Evolutionary conservation across 2,113 vertebrate species (phyloP), one percentile per base, ranked within the genome.

Genomic region (Ctenomys sociabilis): DNA sequence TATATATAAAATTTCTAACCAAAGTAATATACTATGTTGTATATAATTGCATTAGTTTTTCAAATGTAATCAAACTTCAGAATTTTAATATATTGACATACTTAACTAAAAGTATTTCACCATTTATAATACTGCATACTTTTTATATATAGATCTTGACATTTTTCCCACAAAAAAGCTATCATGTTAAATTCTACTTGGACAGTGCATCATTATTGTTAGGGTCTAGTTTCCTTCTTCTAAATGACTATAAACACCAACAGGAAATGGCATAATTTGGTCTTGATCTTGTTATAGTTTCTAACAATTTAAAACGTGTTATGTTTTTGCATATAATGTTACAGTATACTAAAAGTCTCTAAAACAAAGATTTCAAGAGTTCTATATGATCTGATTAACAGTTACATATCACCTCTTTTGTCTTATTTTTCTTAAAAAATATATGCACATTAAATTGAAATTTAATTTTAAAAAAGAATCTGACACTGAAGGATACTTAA

Each of bases 191-290:
- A 95, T 91, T 95, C 91, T 97, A 96, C 61, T 83, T 93, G 88
- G 85, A 94, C 66, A 0, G 0, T 49, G 0, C 70, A 89, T 92
- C 84, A 91, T 90, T 97, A 94, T 93, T 54, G 85, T 8, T 57
- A 5, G 24, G 93, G n/a, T 97, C 94, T 94, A 77, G 4, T 35
- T 96, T 93, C 97, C 91, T 95, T 96, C 80, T 97, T 87, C 92
- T 22, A 95, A 95, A 66, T 95, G 83, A 97, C 93, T 70, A 95
- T 28, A 95, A 49, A 77, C 90, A 28, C 57, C 93, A 96, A 96
- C 5, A 97, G 75, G 68, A 80, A 54, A 73, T 6, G 95, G 54
- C 7, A 0, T 83, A 90, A 88, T 96, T 97, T 86, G 94, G 37
- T 88, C 88, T 91, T 93, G 7, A 37, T 90, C 90, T 90, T 95